Evolutionary conservation across 2,888 invertebrate species (phyloP), one percentile per base, ranked within the genome.

Genomic region (Cotesia congregata): DNA sequence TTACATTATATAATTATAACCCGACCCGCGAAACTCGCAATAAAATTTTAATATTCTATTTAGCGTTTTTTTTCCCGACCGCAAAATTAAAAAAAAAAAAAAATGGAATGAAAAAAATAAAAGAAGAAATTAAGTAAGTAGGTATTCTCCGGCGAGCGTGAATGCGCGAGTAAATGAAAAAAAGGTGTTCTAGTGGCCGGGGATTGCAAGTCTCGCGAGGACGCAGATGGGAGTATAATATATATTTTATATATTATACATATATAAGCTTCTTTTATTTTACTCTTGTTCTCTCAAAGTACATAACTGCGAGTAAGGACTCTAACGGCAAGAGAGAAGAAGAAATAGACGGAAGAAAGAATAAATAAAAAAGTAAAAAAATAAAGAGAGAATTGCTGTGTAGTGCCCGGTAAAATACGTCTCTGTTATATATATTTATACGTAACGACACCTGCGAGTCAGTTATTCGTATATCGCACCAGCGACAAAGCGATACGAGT

Each of bases 361-460:
- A 50, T 30, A 30, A 30, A 30, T 30, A 30, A 30, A 30, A 30
- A 30, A 4, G 17, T 17, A 3, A 30, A 30, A 30, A 30, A 30
- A 30, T 30, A 30, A 30, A 30, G 30, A 30, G 30, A 30, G 30
- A 30, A 30, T 30, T 30, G 0, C 30, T 30, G 30, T 30, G 30
- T 30, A 30, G 30, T 62, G 65, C 65, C 12, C 30, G 65, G 65
- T 65, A 65, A 30, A 65, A 65, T 38, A 38, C 65, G 65, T 50
- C 39, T 39, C 64, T 61, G 7, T 12, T 50, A 50, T 50, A 50
- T 50, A 50, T 50, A 50, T 50, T 50, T 50, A 50, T 50, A 50
- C 67, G 72, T 62, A 76, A 73, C 69, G 60, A 69, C 75, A 75
- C 75, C 75, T 75, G 75, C 75, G 62, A 75, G 75, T 75, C 70